phyloP scores from a whole-genome alignment of 1,140 invertebrate species.

The Zaprionus ornatus region DNA sequence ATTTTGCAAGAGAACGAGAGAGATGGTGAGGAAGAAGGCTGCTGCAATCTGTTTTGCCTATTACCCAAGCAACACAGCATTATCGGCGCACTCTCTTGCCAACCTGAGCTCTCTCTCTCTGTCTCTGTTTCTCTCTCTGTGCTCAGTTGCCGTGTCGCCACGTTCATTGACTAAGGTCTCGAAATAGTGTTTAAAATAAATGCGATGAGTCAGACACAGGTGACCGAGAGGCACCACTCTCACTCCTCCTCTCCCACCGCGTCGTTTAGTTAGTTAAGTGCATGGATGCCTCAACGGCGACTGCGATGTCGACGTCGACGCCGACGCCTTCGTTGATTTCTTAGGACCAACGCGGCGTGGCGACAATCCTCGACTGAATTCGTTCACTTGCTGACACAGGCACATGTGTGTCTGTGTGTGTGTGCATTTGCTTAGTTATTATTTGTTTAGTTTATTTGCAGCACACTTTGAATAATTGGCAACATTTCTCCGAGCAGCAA shows the following conservation, averaged over 20 bases:
- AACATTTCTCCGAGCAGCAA: slow-evolving; percentile 49
- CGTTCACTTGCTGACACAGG: not conserved
- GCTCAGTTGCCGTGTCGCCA: slow-evolving; percentile 12
- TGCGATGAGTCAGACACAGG: slow-evolving; percentile 56
- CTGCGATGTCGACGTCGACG: slow-evolving; percentile 3
- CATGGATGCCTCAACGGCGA: slow-evolving; percentile 22
- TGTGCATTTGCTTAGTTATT: slow-evolving; percentile 28
- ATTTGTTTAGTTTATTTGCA: slow-evolving; percentile 54
- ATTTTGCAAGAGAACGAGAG: not conserved
- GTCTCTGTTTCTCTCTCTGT: not conserved
- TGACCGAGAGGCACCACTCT: slow-evolving; percentile 25
- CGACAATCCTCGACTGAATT: slow-evolving; percentile 1
- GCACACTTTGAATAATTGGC: slow-evolving; percentile 58
- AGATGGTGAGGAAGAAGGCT: not conserved
- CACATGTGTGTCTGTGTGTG: not conserved
- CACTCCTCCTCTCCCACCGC: not conserved
- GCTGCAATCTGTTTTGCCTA: slow-evolving; percentile 13
- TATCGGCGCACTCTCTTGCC: slow-evolving; percentile 15
- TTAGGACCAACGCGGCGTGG: slow-evolving; percentile 51
- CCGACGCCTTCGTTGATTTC: slow-evolving; percentile 15
- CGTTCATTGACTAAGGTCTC: slow-evolving; percentile 58
- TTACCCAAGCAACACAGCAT: slow-evolving; percentile 7
- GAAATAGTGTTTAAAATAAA: slow-evolving; percentile 56
- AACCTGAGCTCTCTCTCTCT: not conserved
- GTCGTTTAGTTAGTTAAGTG: slow-evolving; percentile 11